Evolutionary conservation across 2,113 vertebrate species (phyloP).

Genomic region (Ibidorhyncha struthersii): DNA sequence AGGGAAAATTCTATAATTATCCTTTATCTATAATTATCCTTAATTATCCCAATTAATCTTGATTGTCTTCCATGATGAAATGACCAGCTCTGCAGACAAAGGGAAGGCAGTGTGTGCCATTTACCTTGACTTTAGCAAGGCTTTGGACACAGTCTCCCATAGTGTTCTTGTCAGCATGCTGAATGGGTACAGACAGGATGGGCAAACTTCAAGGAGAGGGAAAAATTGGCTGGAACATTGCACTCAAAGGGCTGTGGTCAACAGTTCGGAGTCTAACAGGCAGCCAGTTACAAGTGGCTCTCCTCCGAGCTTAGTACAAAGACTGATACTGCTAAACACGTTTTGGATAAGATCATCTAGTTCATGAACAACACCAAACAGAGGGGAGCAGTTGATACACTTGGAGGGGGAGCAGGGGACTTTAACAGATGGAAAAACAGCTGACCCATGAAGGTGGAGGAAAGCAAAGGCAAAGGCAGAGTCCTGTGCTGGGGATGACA

Average conservation of each 20-base stretch:
- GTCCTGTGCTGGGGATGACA: neutral
- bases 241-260: neutral
- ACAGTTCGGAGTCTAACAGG: neutral
- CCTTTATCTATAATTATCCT: conserved; percentile 57
- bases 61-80: conserved; percentile 19
- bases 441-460: neutral
- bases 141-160: neutral
- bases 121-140: conserved; percentile 5
- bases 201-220: neutral
- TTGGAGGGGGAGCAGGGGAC: neutral
- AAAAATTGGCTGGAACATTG: neutral
- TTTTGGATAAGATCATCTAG: neutral
- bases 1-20: conserved; percentile 54
- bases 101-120: neutral
- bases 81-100: neutral
- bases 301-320: neutral
- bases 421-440: neutral
- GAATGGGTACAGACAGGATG: neutral
- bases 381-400: neutral
- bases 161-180: neutral
- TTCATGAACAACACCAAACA: neutral
- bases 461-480: neutral
- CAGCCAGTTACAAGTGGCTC: neutral
- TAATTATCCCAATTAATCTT: conserved; percentile 66
- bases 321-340: neutral